phyloP scores from a whole-genome alignment of 2,888 invertebrate species.

The Luperina testacea region DNA sequence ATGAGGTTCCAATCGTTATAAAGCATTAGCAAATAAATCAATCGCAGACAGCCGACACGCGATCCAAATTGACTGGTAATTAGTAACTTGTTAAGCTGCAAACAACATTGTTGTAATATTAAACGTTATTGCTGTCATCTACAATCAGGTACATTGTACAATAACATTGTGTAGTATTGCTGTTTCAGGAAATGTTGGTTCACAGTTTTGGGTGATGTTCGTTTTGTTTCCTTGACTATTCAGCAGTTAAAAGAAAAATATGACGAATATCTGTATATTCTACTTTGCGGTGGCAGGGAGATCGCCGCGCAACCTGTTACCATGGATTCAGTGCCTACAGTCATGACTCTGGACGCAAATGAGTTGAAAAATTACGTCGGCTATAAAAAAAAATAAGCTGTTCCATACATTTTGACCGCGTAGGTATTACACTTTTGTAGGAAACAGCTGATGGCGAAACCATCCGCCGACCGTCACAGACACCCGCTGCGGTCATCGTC shows the following conservation, averaged over 20 bases:
- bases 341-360: too few relatives aligned
- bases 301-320: too few relatives aligned
- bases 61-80: constrained; percentile 51
- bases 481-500: too few relatives aligned
- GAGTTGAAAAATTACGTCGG: too few relatives aligned
- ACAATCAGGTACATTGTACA: not conserved
- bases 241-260: not conserved
- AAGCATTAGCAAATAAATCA: constrained; percentile 56
- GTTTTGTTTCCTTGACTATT: not conserved
- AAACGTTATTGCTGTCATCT: constrained; percentile 11
- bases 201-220: not conserved
- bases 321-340: too few relatives aligned
- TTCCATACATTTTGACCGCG: too few relatives aligned
- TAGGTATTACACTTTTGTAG: too few relatives aligned
- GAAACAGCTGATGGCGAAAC: too few relatives aligned
- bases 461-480: too few relatives aligned
- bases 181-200: not conserved
- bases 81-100: constrained; percentile 49
- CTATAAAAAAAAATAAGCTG: too few relatives aligned
- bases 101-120: constrained; percentile 37
- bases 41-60: constrained; percentile 38
- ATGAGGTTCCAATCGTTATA: constrained; percentile 51
- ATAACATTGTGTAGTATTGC: not conserved
- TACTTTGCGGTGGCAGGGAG: too few relatives aligned
- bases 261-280: not conserved